phyloP scores from a whole-genome alignment of 2,888 invertebrate genomes.

The Stegophylla sp. region DNA sequence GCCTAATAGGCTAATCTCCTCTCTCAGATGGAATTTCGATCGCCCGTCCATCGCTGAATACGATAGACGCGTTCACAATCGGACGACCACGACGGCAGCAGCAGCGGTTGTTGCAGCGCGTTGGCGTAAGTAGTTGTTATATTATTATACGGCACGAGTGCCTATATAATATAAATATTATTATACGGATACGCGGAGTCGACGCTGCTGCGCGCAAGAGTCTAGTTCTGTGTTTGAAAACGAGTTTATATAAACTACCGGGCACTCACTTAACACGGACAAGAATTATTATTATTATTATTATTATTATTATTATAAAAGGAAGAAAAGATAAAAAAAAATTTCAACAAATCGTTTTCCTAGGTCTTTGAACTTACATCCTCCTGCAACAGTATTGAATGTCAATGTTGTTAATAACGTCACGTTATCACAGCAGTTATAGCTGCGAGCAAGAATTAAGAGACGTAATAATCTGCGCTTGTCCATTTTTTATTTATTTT shows the following conservation, averaged over 20 bases:
- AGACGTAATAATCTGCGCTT: constrained; percentile 25
- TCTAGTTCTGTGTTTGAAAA: constrained; percentile 8
- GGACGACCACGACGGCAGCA: background rate
- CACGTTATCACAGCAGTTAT: constrained; percentile 19
- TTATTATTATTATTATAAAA: background rate
- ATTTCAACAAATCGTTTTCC: constrained; percentile 38
- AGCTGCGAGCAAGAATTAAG: background rate
- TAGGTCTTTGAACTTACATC: constrained; percentile 52
- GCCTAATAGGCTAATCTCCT: background rate
- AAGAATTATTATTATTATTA: background rate
- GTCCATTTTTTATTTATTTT: too few relatives aligned
- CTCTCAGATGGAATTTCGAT: background rate
- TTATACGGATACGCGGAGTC: background rate
- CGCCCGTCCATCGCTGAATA: background rate
- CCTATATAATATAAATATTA: background rate
- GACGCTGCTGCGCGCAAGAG: background rate
- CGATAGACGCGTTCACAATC: background rate
- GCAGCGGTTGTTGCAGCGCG: background rate
- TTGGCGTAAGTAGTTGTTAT: background rate
- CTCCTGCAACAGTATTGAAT: constrained; percentile 19
- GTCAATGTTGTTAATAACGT: constrained; percentile 44
- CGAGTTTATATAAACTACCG: background rate
- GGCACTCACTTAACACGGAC: too few relatives aligned
- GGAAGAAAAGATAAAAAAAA: background rate
- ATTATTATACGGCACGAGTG: background rate